Percentiles rank a stretch among this genome's conserved stretches.
These are phyloP conservation scores for Eueremaeus valkanovi DNA, from an alignment of 2,888 invertebrate species.

Conservation along the genomic window DNA sequence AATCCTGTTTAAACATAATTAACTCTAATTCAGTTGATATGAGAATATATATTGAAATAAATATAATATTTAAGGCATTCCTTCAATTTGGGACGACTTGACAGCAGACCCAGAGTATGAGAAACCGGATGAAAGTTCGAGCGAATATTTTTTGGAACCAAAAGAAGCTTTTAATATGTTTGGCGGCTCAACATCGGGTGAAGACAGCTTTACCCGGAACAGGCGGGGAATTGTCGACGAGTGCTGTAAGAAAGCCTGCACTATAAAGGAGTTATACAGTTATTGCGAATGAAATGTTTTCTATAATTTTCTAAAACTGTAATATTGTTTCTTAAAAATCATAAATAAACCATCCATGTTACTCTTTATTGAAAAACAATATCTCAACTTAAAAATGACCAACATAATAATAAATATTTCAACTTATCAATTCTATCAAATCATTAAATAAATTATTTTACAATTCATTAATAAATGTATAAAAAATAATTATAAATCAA, in stretches of 20 bases:
- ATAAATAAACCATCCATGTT: no score
- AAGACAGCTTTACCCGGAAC: neutral
- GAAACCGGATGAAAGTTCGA: neutral
- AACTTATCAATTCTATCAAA: no score
- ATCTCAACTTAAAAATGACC: no score
- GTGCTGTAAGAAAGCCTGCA: neutral
- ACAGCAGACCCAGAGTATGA: neutral
- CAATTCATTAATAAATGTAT: no score
- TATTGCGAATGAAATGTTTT: slow-evolving; percentile 8
- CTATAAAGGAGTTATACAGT: slow-evolving; percentile 2
- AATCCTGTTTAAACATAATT: neutral
- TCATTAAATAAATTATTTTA: no score
- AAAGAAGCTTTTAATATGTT: neutral
- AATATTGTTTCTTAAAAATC: no score
- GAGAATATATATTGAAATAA: neutral
- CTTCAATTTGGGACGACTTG: neutral
- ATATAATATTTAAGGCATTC: neutral
- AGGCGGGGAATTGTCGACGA: neutral
- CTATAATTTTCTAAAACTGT: no score
- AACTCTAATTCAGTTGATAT: neutral
- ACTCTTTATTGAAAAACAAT: no score
- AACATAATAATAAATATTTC: no score
- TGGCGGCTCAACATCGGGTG: neutral
- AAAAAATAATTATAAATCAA: no score
- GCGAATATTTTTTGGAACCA: neutral